These are phyloP conservation scores for Hyposoter didymator DNA, from an alignment of 2,888 invertebrate genomes.

Conservation along the genomic window DNA sequence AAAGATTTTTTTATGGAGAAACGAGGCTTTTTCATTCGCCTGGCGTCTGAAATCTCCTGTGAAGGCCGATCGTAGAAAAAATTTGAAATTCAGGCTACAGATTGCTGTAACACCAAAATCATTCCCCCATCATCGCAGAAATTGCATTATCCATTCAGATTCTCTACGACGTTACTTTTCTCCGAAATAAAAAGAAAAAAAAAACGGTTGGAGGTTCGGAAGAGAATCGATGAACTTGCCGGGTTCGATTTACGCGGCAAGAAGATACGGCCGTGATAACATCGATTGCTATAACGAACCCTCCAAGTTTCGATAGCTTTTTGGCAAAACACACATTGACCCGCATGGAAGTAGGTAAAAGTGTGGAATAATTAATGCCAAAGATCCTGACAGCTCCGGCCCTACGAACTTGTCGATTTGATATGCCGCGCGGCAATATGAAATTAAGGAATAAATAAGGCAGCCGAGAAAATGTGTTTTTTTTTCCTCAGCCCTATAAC, in stretches of 20 bases:
- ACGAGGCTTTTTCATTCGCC: background rate
- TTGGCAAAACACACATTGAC: constrained; percentile 22
- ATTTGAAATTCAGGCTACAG: background rate
- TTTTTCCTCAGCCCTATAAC: background rate
- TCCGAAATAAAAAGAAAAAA: background rate
- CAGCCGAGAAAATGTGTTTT: background rate
- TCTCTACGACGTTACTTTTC: background rate
- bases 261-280: constrained; percentile 3
- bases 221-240: background rate
- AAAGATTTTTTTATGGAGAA: background rate
- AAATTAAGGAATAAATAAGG: background rate
- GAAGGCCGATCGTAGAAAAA: background rate
- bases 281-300: constrained; percentile 15
- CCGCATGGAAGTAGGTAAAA: constrained; percentile 1
- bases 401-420: background rate
- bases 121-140: background rate
- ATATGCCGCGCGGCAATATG: background rate
- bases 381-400: constrained; percentile 6
- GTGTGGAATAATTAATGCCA: constrained; percentile 20
- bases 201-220: background rate
- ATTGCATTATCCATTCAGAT: background rate
- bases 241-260: constrained; percentile 4
- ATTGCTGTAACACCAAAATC: background rate
- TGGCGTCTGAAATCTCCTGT: background rate
- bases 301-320: constrained; percentile 15